Base-by-base conservation (phyloP, 1,140 invertebrate species). In the Yoshiicerus persimilis region DNA sequence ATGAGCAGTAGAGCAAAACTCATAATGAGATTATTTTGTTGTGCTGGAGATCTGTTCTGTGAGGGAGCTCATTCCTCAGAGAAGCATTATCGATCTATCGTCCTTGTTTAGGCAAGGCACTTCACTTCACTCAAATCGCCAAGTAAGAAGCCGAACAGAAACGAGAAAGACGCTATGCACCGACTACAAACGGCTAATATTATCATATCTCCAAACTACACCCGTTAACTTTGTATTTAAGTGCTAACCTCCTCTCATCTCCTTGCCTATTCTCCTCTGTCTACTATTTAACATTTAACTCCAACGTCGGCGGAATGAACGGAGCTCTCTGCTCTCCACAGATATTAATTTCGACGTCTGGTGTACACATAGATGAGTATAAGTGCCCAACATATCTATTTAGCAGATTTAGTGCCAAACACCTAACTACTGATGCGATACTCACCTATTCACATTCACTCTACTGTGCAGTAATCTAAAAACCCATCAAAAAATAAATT, bases 41-140 rank as follows among this genome's bases (percentile, higher is more conserved):
- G 75, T 80, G 75, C 20, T 34, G n/a, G 30, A 80, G 75, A 80
- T 80, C 75, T 80, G 83, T 62, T 84, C 83, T 84, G 83, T 84
- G 83, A 41, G 47, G 83, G 41, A 64, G 27, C 34, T 62, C 84
- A 86, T 86, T 86, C 84, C 84, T 86, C 41, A 86, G 84, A 86
- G 56, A 86, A 86, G 84, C 84, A 86, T 86, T 86, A 86, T 86
- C 84, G 84, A 86, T 86, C 84, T 64, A 86, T 62, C 84, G 84
- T 86, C 84, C 84, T 62, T 86, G 56, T 86, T 86, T 64, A 86
- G 56, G 84, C 84, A 86, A 36, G 75, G 75, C 30, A 36, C 75
- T 80, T 80, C 64, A 70, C 64, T 70, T 70, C 75, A 80, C 75
- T 80, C 75, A 80, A 80, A 80, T 80, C 30, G 30, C 75, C 32